These are phyloP conservation scores for Zosterops lateralis DNA, from an alignment of 2,113 vertebrate species.

Conservation along the genomic window DNA sequence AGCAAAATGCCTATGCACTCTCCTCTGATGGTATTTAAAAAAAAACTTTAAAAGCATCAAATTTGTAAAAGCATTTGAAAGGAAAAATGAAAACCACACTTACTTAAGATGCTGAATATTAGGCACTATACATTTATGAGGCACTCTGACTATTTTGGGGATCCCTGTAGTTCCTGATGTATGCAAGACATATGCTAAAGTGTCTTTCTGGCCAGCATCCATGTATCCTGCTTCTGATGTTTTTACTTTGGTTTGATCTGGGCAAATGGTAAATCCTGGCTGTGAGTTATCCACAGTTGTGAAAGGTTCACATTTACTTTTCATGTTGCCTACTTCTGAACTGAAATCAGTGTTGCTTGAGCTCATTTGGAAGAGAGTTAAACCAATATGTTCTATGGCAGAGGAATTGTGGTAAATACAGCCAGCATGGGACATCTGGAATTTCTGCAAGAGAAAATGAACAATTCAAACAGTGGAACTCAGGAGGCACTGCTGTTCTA, in stretches of 20 bases:
- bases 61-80: background rate
- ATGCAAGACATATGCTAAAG: slow-evolving; percentile 86
- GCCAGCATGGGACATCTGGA: slow-evolving; percentile 64
- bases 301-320: background rate
- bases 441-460: slow-evolving; percentile 74
- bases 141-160: slow-evolving; percentile 91
- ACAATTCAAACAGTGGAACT: background rate
- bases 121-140: slow-evolving; percentile 89
- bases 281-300: background rate
- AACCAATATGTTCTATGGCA: slow-evolving; percentile 65
- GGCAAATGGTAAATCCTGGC: background rate
- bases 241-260: background rate
- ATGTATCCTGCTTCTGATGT: background rate
- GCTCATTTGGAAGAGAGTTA: slow-evolving; percentile 76
- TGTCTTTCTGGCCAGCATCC: background rate
- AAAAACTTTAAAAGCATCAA: background rate
- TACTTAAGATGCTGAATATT: slow-evolving; percentile 92
- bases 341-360: background rate
- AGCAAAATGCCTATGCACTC: background rate
- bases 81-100: slow-evolving; percentile 25
- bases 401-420: slow-evolving; percentile 57
- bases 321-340: background rate
- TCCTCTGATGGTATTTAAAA: background rate
- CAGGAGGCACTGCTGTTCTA: background rate
- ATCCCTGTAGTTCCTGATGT: slow-evolving; percentile 94